Evolutionary conservation across 2,113 vertebrate species (phyloP).

Genomic region (Sprattus sprattus): DNA sequence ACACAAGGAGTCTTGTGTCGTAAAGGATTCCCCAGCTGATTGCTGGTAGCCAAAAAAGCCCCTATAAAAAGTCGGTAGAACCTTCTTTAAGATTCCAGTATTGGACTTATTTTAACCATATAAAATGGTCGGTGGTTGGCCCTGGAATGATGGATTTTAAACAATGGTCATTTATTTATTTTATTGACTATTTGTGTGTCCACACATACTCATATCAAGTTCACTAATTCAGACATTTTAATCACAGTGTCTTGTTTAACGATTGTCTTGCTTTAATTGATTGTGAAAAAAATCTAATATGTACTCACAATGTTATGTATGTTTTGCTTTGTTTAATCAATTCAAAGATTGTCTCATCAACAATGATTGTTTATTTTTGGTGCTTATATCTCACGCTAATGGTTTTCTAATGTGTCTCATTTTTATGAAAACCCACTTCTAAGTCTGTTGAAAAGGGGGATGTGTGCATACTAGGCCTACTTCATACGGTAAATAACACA

Average conservation of each 20-base stretch:
- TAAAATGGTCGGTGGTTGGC: not conserved
- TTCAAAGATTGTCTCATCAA: slow-evolving; percentile 3
- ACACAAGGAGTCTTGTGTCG: not conserved
- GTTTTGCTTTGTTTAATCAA: not conserved
- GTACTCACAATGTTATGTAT: not conserved
- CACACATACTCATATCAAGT: not conserved
- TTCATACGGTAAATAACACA: not conserved
- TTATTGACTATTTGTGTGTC: not conserved
- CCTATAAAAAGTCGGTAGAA: not conserved
- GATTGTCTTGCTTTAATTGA: slow-evolving; percentile 18
- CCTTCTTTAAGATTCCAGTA: not conserved
- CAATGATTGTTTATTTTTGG: slow-evolving; percentile 12
- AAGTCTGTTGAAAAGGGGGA: slow-evolving; percentile 12
- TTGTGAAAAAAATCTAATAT: not conserved
- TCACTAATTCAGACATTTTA: not conserved
- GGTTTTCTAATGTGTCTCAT: not conserved
- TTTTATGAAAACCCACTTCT: slow-evolving; percentile 10
- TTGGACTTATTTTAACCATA: not conserved
- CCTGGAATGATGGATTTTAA: not conserved
- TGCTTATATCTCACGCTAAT: slow-evolving; percentile 2
- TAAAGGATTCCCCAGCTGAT: not conserved
- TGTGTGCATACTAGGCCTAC: slow-evolving; percentile 10
- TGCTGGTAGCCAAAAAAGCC: not conserved
- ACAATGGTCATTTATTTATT: slow-evolving; percentile 5
- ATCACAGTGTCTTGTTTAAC: not conserved